Percentiles rank a stretch among this genome's conserved stretches.
Conservation (phyloP, 2,888 invertebrate genomes). For the Phalera bucephala region DNA sequence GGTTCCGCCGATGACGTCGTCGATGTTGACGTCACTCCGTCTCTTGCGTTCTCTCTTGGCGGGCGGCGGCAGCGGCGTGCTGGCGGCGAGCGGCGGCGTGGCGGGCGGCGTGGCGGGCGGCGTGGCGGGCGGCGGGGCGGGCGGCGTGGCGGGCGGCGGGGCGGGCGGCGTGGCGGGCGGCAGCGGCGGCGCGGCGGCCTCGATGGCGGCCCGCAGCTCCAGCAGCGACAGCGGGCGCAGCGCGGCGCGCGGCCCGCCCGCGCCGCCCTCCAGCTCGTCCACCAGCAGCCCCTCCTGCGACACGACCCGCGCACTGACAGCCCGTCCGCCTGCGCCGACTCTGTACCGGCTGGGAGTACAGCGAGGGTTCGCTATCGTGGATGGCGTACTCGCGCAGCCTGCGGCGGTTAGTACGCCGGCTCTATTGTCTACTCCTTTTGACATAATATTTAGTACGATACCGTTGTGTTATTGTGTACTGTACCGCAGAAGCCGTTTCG, state of each 20-base stretch:
- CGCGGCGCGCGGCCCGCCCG: slow-evolving; percentile 31
- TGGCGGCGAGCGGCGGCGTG: slow-evolving; percentile 9
- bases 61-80: slow-evolving; percentile 11
- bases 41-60: slow-evolving; percentile 42
- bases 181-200: slow-evolving; percentile 15
- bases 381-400: no score
- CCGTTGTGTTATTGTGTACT: no score
- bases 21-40: slow-evolving; percentile 25
- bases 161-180: slow-evolving; percentile 16
- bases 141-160: slow-evolving; percentile 11
- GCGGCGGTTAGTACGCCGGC: no score
- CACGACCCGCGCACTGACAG: no score
- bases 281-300: slow-evolving; percentile 55
- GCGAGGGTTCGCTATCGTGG: no score
- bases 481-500: no score
- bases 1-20: slow-evolving; percentile 24
- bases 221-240: slow-evolving; percentile 14
- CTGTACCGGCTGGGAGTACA: no score
- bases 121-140: slow-evolving; percentile 15
- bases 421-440: no score
- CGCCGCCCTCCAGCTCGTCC: slow-evolving; percentile 57
- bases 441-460: no score
- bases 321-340: no score
- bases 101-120: slow-evolving; percentile 14
- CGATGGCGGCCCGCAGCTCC: slow-evolving; percentile 6